A percentile compares a stretch with the other conserved stretches of the same genome.
phyloP scores from a whole-genome alignment of 2,113 vertebrate genomes.

The Forbesichthys papilliferus region DNA sequence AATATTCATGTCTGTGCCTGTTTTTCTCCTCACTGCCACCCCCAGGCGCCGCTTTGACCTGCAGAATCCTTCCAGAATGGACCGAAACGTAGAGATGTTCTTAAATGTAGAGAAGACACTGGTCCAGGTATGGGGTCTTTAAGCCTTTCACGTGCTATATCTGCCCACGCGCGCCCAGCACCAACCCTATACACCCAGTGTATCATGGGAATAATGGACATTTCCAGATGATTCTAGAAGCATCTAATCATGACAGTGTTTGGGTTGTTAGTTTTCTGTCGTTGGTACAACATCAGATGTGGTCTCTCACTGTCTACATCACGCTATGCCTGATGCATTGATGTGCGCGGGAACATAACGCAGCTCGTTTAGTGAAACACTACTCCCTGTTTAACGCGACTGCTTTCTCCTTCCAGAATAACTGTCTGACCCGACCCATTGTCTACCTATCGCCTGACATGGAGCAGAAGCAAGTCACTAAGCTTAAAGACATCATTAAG shows the following conservation, averaged over 20 bases:
- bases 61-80: conserved; percentile 97
- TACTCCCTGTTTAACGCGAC: neutral
- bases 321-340: too few relatives aligned
- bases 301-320: too few relatives aligned
- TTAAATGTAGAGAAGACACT: conserved; percentile 96
- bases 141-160: too few relatives aligned
- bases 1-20: neutral
- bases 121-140: conserved; percentile 82
- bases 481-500: conserved; percentile 96
- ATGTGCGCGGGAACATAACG: too few relatives aligned
- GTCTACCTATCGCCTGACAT: conserved; percentile 93
- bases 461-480: conserved; percentile 90
- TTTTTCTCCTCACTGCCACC: neutral
- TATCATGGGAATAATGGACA: too few relatives aligned
- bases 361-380: neutral
- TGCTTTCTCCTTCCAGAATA: conserved; percentile 79
- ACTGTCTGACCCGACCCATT: conserved; percentile 90
- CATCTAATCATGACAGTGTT: too few relatives aligned
- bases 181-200: too few relatives aligned
- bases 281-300: too few relatives aligned
- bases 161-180: too few relatives aligned
- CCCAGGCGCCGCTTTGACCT: conserved; percentile 94
- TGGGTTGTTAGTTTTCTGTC: too few relatives aligned
- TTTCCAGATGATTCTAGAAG: too few relatives aligned
- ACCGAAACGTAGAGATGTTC: conserved; percentile 99